Conservation (phyloP, 1,140 invertebrate species). For the Drosophila orosa region DNA sequence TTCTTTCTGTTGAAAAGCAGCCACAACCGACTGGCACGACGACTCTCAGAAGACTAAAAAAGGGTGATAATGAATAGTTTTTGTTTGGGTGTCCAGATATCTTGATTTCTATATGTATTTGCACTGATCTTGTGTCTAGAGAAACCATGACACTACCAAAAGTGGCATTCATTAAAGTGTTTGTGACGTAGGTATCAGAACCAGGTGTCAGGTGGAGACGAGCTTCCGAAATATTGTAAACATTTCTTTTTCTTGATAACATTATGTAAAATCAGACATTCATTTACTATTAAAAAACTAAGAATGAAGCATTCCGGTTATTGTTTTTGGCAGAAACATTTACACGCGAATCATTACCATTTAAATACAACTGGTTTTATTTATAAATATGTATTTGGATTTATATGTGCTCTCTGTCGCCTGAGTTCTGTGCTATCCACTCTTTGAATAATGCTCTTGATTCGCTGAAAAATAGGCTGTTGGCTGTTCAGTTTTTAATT, state of each 20-base stretch:
- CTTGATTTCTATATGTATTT: neutral
- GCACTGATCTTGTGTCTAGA: no score
- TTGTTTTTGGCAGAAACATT: neutral
- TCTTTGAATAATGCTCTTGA: neutral
- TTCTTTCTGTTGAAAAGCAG: neutral
- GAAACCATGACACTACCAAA: neutral
- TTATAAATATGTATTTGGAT: no score
- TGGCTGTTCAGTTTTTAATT: neutral
- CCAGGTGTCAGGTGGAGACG: neutral
- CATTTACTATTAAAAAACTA: no score
- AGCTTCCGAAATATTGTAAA: neutral
- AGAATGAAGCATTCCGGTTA: neutral
- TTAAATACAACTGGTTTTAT: neutral
- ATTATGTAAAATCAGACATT: neutral
- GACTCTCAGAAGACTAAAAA: constrained; percentile 16
- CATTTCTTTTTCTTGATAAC: neutral
- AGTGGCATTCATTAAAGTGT: no score
- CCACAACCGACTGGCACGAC: constrained; percentile 7
- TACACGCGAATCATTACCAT: neutral
- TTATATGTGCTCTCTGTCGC: neutral
- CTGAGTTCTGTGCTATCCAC: neutral
- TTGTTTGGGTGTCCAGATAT: neutral
- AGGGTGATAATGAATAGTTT: neutral
- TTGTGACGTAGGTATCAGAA: neutral
- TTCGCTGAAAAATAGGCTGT: neutral